Base-by-base conservation (phyloP, 1,140 invertebrate genomes). In the Neotoxoptera formosana region DNA sequence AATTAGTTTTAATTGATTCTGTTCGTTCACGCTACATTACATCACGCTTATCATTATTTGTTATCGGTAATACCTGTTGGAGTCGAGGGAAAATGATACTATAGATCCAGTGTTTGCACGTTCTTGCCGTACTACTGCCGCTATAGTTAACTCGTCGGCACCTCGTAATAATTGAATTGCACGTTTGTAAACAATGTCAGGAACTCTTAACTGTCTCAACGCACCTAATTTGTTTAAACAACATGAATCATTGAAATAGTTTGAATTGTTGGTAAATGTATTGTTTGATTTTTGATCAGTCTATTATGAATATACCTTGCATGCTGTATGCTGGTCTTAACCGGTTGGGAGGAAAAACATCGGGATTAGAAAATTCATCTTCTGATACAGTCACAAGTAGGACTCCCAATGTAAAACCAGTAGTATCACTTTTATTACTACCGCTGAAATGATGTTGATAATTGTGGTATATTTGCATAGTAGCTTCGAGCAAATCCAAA, bases 51-150 rank as follows among this genome's bases (percentile, higher is more conserved):
- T n/a, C n/a, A n/a, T 17, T n/a, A 76, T 76, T 41, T 88, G 41
- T 95, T 95, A 48, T 34, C 21, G 86, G 30, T 87, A 6, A 60
- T 94, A 97, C 96, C 97, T 97, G 96, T 97, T 97, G 95, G 96
- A 96, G 94, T 97, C 97, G 95, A 97, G 96, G 92, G 97, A 97
- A 95, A 98, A 97, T 94, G 97, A 97, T 94, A 98, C 96, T 94
- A 98, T 97, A 92, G 97, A 97, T 95, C 97, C 98, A 90, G 97
- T 97, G 96, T 98, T 98, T 94, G 96, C 96, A 94, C 96, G 96
- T 95, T 98, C 97, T 95, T 98, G 98, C 93, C 96, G 96, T 51
- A 98, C 95, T 94, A 96, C 96, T 60, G 97, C 97, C 92, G 97
- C 96, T 94, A 98, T 96, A 89, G 97, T 98, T 95, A 98, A 98